Conservation (phyloP, 2,797 vertebrate species). For the Chaunax sp. region DNA sequence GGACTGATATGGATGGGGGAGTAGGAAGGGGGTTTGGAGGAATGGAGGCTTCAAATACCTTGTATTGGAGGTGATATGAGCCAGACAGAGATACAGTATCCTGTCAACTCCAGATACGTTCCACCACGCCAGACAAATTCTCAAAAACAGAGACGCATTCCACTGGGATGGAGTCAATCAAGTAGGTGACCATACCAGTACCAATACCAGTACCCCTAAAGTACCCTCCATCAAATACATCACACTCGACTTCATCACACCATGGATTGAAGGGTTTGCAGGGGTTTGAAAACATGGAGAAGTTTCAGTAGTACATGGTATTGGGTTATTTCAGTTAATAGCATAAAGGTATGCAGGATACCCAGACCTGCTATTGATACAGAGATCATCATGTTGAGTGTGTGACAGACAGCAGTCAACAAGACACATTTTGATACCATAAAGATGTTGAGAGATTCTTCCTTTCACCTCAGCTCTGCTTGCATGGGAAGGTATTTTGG, state of each 20-base stretch:
- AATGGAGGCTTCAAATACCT: constrained; percentile 43
- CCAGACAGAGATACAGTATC: constrained; percentile 60
- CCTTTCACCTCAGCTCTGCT: background rate
- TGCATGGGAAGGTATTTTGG: background rate
- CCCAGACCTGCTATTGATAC: constrained; percentile 3
- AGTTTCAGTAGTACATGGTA: too few relatives aligned
- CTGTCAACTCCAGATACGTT: constrained; percentile 54
- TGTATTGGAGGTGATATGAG: constrained; percentile 51
- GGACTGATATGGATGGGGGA: constrained; percentile 39
- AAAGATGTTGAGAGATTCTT: constrained; percentile 1
- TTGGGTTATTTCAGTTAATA: background rate
- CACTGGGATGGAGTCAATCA: constrained; percentile 41
- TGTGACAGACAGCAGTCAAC: constrained; percentile 13
- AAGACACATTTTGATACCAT: constrained; percentile 19
- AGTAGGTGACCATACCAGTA: background rate
- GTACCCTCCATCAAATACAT: too few relatives aligned
- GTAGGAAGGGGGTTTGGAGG: background rate
- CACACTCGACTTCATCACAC: too few relatives aligned
- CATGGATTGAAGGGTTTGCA: too few relatives aligned
- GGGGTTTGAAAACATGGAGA: too few relatives aligned
- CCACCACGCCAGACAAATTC: constrained; percentile 45
- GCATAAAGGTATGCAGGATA: too few relatives aligned
- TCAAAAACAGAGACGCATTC: constrained; percentile 61
- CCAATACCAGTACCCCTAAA: too few relatives aligned
- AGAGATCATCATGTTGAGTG: background rate